Evolutionary conservation across 2,797 vertebrate species (phyloP).

Genomic region (Bradypus variegatus): DNA sequence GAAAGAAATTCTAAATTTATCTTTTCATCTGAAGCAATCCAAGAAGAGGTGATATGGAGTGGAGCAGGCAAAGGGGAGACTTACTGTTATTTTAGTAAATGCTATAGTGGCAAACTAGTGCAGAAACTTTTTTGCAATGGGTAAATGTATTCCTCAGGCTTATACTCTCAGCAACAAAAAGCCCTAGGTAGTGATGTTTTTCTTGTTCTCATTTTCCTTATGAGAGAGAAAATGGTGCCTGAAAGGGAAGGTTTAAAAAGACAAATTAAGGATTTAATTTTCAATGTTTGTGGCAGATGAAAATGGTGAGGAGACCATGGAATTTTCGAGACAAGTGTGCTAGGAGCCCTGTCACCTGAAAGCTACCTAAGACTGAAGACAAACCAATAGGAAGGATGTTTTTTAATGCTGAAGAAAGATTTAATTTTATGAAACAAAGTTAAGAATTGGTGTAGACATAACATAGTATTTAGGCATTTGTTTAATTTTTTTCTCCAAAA

Average conservation of each 20-base stretch:
- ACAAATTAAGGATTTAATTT: conserved; percentile 19
- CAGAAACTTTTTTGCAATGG: not conserved
- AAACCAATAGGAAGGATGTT: not conserved
- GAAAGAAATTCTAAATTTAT: not conserved
- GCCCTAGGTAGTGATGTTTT: not conserved
- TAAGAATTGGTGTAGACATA: not conserved
- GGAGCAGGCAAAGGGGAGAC: not conserved
- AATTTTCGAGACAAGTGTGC: not conserved
- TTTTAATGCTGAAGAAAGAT: not conserved
- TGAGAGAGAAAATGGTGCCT: not conserved
- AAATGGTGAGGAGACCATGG: not conserved
- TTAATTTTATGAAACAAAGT: conserved; percentile 23
- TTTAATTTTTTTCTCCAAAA: not conserved
- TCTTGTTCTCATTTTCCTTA: not conserved
- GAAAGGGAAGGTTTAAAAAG: conserved; percentile 20
- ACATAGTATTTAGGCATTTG: not conserved
- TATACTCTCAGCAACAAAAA: not conserved
- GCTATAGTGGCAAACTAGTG: not conserved
- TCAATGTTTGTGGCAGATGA: not conserved
- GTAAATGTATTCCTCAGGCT: not conserved
- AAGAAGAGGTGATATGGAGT: not conserved
- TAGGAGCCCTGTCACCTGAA: not conserved
- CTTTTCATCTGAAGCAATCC: not conserved
- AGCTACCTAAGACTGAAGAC: not conserved
- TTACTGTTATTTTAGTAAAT: not conserved